Evolutionary conservation across 2,888 invertebrate species (phyloP).

Genomic region (Mystacides longicornis): DNA sequence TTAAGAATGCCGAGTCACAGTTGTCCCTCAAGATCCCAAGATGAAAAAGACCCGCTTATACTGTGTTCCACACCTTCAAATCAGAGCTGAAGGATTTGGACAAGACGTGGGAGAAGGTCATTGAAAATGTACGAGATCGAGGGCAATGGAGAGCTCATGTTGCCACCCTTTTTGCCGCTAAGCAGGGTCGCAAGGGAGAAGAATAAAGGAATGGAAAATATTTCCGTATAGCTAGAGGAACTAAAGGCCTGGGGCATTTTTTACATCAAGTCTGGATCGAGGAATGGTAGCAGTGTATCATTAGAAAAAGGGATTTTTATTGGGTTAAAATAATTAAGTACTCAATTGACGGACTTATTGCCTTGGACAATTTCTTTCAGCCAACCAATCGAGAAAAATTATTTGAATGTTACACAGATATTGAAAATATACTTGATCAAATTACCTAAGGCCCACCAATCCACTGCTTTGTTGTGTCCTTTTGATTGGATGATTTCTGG

Average conservation of each 20-base stretch:
- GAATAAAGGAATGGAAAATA: too few relatives aligned
- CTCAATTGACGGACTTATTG: background rate
- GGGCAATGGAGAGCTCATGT: too few relatives aligned
- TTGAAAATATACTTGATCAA: constrained; percentile 4
- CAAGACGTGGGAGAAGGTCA: too few relatives aligned
- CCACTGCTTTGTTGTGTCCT: constrained; percentile 97
- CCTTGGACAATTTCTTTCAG: background rate
- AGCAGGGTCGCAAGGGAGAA: too few relatives aligned
- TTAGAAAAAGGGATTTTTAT: background rate
- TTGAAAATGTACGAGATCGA: too few relatives aligned
- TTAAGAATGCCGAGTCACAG: too few relatives aligned
- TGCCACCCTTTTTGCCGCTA: too few relatives aligned
- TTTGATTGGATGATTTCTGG: constrained; percentile 96
- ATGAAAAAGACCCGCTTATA: too few relatives aligned
- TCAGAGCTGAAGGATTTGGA: too few relatives aligned
- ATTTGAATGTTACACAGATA: background rate
- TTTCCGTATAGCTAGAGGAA: too few relatives aligned
- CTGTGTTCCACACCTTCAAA: too few relatives aligned
- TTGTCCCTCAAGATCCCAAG: too few relatives aligned
- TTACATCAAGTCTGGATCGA: background rate
- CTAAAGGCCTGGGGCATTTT: background rate
- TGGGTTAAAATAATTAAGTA: background rate
- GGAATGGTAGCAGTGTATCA: background rate
- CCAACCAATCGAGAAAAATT: background rate
- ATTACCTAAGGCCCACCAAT: constrained; percentile 96